phyloP scores from a whole-genome alignment of 2,888 invertebrate genomes.

The Melinaea menophilus region DNA sequence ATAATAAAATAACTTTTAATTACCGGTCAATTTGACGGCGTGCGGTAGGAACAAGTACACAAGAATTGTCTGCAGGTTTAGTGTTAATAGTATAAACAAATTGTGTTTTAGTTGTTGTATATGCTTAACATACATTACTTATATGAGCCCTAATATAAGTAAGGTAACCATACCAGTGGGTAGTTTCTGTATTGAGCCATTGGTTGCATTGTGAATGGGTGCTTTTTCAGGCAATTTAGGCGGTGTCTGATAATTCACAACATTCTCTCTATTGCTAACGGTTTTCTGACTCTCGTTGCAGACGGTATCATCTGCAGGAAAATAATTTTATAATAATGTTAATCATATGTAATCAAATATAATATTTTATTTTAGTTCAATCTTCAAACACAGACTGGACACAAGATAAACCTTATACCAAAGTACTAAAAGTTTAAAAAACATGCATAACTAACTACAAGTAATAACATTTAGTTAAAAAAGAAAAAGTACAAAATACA shows the following conservation, averaged over 20 bases:
- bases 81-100: too few relatives aligned
- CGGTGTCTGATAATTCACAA: slow-evolving; percentile 47
- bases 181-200: slow-evolving; percentile 68
- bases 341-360: background rate
- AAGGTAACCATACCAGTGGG: slow-evolving; percentile 63
- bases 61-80: too few relatives aligned
- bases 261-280: slow-evolving; percentile 50
- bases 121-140: too few relatives aligned
- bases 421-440: too few relatives aligned
- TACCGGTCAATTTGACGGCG: too few relatives aligned
- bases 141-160: background rate
- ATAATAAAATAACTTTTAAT: too few relatives aligned
- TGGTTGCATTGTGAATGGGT: slow-evolving; percentile 52
- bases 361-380: background rate
- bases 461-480: too few relatives aligned
- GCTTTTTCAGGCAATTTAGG: slow-evolving; percentile 62
- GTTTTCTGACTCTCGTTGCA: slow-evolving; percentile 70
- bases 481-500: too few relatives aligned
- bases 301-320: slow-evolving; percentile 72
- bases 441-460: too few relatives aligned
- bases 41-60: too few relatives aligned
- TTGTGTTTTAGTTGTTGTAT: too few relatives aligned
- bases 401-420: too few relatives aligned
- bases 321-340: slow-evolving; percentile 35
- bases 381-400: background rate